Evolutionary conservation across 2,113 vertebrate genomes (phyloP).

Genomic region (Corvus moneduloides): DNA sequence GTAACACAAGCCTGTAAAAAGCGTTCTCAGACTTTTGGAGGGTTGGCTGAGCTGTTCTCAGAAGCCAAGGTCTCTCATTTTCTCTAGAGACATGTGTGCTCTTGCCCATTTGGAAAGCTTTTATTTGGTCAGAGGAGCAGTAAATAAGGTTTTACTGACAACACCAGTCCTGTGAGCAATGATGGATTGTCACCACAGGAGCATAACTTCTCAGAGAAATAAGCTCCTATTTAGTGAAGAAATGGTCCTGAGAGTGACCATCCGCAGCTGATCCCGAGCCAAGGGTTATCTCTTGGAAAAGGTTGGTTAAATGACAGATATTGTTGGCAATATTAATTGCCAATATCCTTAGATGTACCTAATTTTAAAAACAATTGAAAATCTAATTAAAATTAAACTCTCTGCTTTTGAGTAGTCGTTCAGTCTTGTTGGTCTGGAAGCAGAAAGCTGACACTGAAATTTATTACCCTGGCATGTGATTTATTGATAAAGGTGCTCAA

Average conservation of each 20-base stretch:
- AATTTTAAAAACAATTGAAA: background rate
- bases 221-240: background rate
- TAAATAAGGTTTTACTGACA: conserved; percentile 42
- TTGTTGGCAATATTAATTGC: background rate
- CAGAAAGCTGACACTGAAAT: background rate
- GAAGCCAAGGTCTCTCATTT: background rate
- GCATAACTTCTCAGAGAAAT: background rate
- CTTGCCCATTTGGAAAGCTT: conserved; percentile 21
- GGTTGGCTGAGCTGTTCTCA: background rate
- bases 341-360: background rate
- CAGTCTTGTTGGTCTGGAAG: background rate
- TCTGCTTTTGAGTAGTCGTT: background rate
- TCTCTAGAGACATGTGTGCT: background rate
- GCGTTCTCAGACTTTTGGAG: background rate
- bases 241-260: background rate
- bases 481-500: conserved; percentile 36
- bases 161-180: background rate
- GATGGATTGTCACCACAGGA: background rate
- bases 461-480: conserved; percentile 2
- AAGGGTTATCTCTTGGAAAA: background rate
- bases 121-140: conserved; percentile 2
- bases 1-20: background rate
- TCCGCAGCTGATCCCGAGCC: background rate
- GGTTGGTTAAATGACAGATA: background rate
- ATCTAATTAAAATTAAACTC: background rate